phyloP scores from a whole-genome alignment of 2,888 invertebrate genomes.

The Rhagonycha fulva region DNA sequence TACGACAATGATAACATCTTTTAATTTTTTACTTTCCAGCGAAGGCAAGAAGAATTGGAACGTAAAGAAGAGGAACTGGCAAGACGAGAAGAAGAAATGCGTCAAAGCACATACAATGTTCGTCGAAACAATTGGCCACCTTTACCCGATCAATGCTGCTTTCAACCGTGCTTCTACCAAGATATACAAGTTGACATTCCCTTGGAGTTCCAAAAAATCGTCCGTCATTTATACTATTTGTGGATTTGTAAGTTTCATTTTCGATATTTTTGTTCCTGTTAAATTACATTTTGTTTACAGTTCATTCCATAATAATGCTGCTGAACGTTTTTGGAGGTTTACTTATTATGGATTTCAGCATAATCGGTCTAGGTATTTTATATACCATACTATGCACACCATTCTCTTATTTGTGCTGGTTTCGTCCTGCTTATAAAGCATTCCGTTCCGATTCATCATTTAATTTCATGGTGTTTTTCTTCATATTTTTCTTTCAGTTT shows the following conservation, averaged over 20 bases:
- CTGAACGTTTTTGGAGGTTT: slow-evolving; percentile 87
- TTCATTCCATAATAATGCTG: slow-evolving; percentile 84
- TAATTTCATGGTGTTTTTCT: slow-evolving; percentile 99
- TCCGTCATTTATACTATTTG: slow-evolving; percentile 90
- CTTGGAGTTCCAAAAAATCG: slow-evolving; percentile 94
- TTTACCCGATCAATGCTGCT: slow-evolving; percentile 86
- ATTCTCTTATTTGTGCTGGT: slow-evolving; percentile 98
- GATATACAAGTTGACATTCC: slow-evolving; percentile 99
- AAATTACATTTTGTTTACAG: slow-evolving; percentile 61
- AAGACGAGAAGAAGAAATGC: slow-evolving; percentile 84
- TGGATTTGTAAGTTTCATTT: slow-evolving; percentile 91
- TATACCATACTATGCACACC: slow-evolving; percentile 92
- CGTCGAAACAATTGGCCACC: slow-evolving; percentile 98
- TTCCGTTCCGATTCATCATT: slow-evolving; percentile 98
- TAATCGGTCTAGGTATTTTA: slow-evolving; percentile 87
- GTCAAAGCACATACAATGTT: slow-evolving; percentile 63
- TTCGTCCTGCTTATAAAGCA: slow-evolving; percentile 98
- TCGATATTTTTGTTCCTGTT: slow-evolving; percentile 60
- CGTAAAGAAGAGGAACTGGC: slow-evolving; percentile 89
- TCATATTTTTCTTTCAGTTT: slow-evolving; percentile 96
- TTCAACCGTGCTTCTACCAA: slow-evolving; percentile 99
- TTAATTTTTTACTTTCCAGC: slow-evolving; percentile 57
- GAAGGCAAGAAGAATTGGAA: slow-evolving; percentile 88
- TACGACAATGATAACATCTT: background rate
- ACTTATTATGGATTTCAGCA: slow-evolving; percentile 72